These are phyloP conservation scores for Perccottus glenii DNA, from an alignment of 2,113 vertebrate species.

Conservation along the genomic window DNA sequence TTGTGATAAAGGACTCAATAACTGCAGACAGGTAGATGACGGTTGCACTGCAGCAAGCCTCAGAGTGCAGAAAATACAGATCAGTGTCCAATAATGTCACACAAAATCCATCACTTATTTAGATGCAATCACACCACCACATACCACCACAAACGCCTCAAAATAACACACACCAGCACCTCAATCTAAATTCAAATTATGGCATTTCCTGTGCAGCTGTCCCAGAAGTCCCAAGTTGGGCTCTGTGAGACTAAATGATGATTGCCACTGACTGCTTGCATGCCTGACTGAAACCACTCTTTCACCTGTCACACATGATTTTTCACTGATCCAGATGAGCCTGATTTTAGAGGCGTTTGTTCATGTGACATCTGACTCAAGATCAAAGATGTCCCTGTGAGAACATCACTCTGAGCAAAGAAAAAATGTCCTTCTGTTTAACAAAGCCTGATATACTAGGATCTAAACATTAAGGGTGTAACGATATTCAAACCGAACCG, in stretches of 20 bases:
- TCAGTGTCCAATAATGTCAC: too few relatives aligned
- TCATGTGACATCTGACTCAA: slow-evolving; percentile 18
- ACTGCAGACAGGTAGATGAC: background rate
- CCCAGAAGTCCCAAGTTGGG: slow-evolving; percentile 1
- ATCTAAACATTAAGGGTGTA: too few relatives aligned
- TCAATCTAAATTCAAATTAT: slow-evolving; percentile 57
- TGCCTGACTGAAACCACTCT: slow-evolving; percentile 17
- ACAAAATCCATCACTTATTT: background rate
- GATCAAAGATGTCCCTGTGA: slow-evolving; percentile 2
- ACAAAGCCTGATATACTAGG: too few relatives aligned
- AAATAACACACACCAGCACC: slow-evolving; percentile 49
- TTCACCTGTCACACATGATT: slow-evolving; percentile 53
- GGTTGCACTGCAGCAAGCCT: background rate
- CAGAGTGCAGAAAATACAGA: too few relatives aligned
- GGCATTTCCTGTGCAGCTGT: slow-evolving; percentile 22
- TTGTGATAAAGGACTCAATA: slow-evolving; percentile 18
- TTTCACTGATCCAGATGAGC: slow-evolving; percentile 33
- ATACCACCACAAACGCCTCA: slow-evolving; percentile 10
- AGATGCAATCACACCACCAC: background rate
- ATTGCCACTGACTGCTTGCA: slow-evolving; percentile 11
- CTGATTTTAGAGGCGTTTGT: slow-evolving; percentile 21
- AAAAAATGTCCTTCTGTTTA: too few relatives aligned
- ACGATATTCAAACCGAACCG: too few relatives aligned
- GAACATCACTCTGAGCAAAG: background rate
- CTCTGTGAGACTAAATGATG: slow-evolving; percentile 17